Evolutionary conservation across 2,888 invertebrate genomes (phyloP).

Genomic region (Falcaria lacertinaria): DNA sequence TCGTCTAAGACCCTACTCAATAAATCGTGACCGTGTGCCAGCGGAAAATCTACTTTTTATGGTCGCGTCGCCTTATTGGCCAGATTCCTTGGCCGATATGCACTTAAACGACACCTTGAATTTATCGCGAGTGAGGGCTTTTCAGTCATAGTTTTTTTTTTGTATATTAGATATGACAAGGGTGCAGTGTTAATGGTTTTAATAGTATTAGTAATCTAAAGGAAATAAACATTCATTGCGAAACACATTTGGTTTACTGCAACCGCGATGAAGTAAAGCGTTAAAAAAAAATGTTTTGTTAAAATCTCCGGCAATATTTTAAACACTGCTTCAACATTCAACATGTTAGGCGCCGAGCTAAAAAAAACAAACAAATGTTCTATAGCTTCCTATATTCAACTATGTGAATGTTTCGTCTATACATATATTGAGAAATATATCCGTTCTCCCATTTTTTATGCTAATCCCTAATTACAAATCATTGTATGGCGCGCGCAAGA

Average conservation of each 20-base stretch:
- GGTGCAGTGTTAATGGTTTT: no score
- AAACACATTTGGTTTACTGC: conserved; percentile 4
- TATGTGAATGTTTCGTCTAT: no score
- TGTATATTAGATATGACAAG: no score
- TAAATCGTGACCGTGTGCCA: conserved; percentile 62
- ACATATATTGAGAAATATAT: no score
- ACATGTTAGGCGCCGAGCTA: background rate
- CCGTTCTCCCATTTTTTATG: no score
- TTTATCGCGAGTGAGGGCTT: conserved; percentile 50
- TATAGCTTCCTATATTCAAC: background rate
- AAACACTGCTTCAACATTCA: background rate
- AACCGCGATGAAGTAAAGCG: background rate
- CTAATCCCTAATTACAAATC: no score
- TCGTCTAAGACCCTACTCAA: conserved; percentile 49
- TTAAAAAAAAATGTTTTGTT: background rate
- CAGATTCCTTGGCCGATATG: conserved; percentile 66
- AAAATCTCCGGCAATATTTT: background rate
- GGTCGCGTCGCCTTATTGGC: conserved; percentile 42
- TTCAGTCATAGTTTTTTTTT: conserved; percentile 39
- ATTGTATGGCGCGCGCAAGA: no score
- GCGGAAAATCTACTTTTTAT: conserved; percentile 66
- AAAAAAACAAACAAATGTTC: conserved; percentile 3
- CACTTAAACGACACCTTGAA: conserved; percentile 43
- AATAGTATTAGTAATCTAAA: no score
- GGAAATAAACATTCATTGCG: conserved; percentile 16